These are phyloP conservation scores for Hypotaenidia philippensis DNA, from an alignment of 2,797 vertebrate species.

Conservation along the genomic window DNA sequence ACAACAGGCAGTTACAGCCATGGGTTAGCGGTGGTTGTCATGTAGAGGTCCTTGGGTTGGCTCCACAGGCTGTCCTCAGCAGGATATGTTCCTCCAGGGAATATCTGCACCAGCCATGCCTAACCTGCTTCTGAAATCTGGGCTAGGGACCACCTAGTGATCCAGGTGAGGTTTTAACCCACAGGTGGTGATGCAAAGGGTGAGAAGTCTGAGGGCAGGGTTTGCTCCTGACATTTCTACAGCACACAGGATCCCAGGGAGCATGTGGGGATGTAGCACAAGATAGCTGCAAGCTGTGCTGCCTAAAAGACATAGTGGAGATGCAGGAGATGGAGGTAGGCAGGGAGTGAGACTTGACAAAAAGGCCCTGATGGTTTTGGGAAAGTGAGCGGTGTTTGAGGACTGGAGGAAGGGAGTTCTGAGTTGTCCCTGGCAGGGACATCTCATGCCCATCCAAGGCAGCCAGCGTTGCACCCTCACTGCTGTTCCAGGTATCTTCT, in stretches of 20 bases:
- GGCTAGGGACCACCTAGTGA: not conserved
- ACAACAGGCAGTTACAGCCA: not conserved
- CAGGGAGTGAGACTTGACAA: not conserved
- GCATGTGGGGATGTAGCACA: not conserved
- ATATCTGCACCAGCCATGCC: not conserved
- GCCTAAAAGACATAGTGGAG: not conserved
- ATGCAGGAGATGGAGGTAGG: not conserved
- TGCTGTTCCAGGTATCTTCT: not conserved
- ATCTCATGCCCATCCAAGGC: accelerated
- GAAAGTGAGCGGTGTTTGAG: not conserved
- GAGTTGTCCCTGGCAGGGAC: not conserved
- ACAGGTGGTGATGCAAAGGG: too few relatives aligned
- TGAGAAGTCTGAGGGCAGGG: not conserved
- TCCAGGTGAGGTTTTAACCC: not conserved
- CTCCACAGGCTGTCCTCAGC: not conserved
- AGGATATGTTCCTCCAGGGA: not conserved
- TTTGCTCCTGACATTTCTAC: not conserved
- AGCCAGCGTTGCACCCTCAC: accelerated
- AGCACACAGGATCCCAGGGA: not conserved
- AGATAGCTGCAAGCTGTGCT: not conserved
- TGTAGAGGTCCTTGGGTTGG: not conserved
- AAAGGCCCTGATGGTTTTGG: not conserved
- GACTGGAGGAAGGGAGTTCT: not conserved
- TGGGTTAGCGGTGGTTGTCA: not conserved
- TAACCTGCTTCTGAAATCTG: not conserved